Percentiles rank a stretch among this genome's conserved stretches.
phyloP scores from a whole-genome alignment of 2,888 invertebrate species.

The Teleogryllus oceanicus region DNA sequence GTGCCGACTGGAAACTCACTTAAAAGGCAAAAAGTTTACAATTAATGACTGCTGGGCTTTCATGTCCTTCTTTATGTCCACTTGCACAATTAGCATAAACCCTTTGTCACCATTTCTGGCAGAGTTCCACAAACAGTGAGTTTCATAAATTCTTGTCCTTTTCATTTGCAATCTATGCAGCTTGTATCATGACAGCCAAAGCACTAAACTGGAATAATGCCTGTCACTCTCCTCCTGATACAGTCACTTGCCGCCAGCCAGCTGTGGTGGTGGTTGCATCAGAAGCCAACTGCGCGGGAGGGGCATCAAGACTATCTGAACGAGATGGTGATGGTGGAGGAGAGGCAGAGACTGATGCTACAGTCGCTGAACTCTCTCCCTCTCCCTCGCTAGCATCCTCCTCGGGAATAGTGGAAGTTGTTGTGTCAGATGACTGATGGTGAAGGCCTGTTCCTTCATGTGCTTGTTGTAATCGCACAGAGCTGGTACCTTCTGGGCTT shows the following conservation, averaged over 20 bases:
- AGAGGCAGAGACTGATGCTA: constrained; percentile 27
- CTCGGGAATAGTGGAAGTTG: constrained; percentile 42
- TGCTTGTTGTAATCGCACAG: too few species aligned
- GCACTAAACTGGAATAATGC: background rate
- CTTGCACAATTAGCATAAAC: too few species aligned
- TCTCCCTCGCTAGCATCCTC: constrained; percentile 44
- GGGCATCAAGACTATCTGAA: constrained; percentile 28
- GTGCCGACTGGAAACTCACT: background rate
- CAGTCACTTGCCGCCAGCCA: constrained; percentile 51
- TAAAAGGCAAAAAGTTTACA: background rate
- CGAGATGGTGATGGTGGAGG: constrained; percentile 26
- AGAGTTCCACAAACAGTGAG: too few species aligned
- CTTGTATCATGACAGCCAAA: too few species aligned
- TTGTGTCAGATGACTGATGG: constrained; percentile 32
- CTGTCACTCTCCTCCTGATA: constrained; percentile 53
- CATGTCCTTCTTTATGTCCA: too few species aligned
- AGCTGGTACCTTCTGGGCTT: constrained; percentile 43
- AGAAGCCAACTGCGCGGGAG: constrained; percentile 21
- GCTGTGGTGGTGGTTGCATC: constrained; percentile 41
- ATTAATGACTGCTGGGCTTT: background rate
- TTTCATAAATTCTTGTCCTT: too few species aligned
- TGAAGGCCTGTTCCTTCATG: constrained; percentile 37
- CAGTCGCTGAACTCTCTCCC: constrained; percentile 35
- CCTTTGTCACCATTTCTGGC: too few species aligned
- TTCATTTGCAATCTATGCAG: too few species aligned